Evolutionary conservation across 2,888 invertebrate species (phyloP).

Genomic region (Euzetes globulus): DNA sequence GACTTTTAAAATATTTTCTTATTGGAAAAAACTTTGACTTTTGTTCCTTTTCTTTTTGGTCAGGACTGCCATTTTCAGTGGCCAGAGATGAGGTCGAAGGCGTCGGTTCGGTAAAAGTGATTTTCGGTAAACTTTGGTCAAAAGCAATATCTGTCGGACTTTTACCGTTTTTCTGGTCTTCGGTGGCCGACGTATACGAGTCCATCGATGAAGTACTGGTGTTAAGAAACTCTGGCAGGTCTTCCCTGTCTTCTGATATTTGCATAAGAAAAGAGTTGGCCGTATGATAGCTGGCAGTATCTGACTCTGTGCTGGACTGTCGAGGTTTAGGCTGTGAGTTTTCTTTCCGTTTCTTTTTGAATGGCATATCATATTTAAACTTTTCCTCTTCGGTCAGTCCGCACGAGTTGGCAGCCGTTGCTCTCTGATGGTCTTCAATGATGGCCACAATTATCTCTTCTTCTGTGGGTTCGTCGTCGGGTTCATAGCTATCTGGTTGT

Average conservation of each 20-base stretch:
- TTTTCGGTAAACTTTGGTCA: conserved; percentile 22
- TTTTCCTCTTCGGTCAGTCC: not conserved
- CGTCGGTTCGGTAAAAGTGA: conserved; percentile 30
- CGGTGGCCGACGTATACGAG: conserved; percentile 29
- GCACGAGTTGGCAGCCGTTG: not conserved
- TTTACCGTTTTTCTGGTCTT: conserved; percentile 4
- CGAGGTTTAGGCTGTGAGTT: not conserved
- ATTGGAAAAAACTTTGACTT: not conserved
- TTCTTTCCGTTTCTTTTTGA: conserved; percentile 30
- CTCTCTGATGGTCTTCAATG: not conserved
- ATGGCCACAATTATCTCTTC: not conserved
- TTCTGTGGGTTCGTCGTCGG: not conserved
- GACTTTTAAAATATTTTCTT: not conserved
- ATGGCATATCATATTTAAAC: not conserved
- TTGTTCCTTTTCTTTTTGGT: conserved; percentile 4
- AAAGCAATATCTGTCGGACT: not conserved
- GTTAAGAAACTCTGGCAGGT: conserved; percentile 19
- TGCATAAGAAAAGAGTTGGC: conserved; percentile 27
- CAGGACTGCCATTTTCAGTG: conserved; percentile 18
- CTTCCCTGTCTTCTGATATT: conserved; percentile 26
- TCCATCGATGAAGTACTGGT: conserved; percentile 23
- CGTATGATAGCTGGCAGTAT: conserved; percentile 35
- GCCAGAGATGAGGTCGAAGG: conserved; percentile 31
- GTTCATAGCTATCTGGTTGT: conserved; percentile 5
- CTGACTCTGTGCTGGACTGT: conserved; percentile 35